These are phyloP conservation scores for Paedocypris sp. DNA, from an alignment of 2,113 vertebrate species.

Conservation along the genomic window DNA sequence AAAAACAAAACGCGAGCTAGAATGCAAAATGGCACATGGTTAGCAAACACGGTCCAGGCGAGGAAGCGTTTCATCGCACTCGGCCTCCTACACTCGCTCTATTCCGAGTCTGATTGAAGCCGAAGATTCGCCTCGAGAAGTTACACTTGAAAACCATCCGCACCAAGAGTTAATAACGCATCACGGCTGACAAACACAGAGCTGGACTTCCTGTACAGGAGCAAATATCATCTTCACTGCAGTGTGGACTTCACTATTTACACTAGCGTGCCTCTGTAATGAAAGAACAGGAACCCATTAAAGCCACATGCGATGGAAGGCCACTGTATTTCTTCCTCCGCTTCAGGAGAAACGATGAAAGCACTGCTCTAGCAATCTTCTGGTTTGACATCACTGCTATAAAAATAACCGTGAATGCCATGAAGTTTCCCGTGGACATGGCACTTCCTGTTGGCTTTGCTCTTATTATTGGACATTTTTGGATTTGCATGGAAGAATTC, in stretches of 20 bases:
- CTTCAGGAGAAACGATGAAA: background rate
- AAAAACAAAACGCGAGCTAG: conserved; percentile 34
- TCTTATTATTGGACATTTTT: too few species aligned
- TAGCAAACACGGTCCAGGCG: background rate
- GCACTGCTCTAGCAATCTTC: background rate
- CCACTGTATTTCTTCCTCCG: background rate
- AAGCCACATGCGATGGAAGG: background rate
- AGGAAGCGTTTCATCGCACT: conserved; percentile 8
- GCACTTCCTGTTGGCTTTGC: too few species aligned
- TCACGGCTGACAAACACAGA: conserved; percentile 24
- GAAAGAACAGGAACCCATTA: conserved; percentile 40
- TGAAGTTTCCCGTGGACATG: too few species aligned
- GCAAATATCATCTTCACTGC: conserved; percentile 61
- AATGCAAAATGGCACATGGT: conserved; percentile 23
- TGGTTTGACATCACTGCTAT: too few species aligned
- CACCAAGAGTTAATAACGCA: conserved; percentile 40
- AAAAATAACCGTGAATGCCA: too few species aligned
- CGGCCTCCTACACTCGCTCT: background rate
- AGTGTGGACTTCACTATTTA: conserved; percentile 63
- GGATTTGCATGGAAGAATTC: too few species aligned
- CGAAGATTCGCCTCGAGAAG: background rate
- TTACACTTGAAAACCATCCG: background rate
- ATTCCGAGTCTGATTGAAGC: background rate
- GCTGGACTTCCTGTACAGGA: conserved; percentile 44
- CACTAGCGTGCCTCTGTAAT: conserved; percentile 50